These are phyloP conservation scores for Tetramorium alpestre DNA, from an alignment of 1,140 invertebrate genomes.

Conservation along the genomic window DNA sequence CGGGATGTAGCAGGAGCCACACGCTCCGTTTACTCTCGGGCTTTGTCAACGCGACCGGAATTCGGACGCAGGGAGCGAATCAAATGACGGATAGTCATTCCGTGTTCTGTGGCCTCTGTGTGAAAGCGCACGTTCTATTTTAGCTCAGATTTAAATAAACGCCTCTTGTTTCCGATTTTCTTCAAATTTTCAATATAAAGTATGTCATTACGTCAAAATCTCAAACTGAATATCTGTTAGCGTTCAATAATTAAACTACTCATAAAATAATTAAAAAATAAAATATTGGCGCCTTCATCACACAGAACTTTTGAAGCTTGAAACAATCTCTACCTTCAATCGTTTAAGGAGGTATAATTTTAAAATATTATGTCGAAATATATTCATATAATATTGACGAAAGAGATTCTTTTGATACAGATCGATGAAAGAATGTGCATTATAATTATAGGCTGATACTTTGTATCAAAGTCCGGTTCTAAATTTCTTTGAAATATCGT, in stretches of 20 bases:
- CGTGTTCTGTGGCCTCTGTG: not conserved
- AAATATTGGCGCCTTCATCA: not conserved
- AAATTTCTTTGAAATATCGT: not conserved
- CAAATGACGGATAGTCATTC: slow-evolving; percentile 33
- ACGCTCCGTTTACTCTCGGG: slow-evolving; percentile 78
- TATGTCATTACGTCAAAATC: not conserved
- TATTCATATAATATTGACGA: not conserved
- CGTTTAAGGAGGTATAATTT: not conserved
- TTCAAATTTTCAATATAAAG: not conserved
- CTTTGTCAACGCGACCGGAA: slow-evolving; percentile 75
- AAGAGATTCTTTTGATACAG: not conserved
- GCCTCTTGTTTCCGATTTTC: not conserved
- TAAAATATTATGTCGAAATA: not conserved
- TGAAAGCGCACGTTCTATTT: not conserved
- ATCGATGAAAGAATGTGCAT: not conserved
- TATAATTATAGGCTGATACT: not conserved
- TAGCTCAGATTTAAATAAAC: not conserved
- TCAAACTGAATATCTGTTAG: not conserved
- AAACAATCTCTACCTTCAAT: not conserved
- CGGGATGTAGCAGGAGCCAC: slow-evolving; percentile 67
- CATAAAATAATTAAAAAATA: not conserved
- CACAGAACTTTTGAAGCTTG: not conserved
- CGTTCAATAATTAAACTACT: not conserved
- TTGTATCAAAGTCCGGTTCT: not conserved
- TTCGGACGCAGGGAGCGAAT: slow-evolving; percentile 64